Base-by-base conservation (phyloP, 2,888 invertebrate genomes). In the Chloroclystis v-ata region DNA sequence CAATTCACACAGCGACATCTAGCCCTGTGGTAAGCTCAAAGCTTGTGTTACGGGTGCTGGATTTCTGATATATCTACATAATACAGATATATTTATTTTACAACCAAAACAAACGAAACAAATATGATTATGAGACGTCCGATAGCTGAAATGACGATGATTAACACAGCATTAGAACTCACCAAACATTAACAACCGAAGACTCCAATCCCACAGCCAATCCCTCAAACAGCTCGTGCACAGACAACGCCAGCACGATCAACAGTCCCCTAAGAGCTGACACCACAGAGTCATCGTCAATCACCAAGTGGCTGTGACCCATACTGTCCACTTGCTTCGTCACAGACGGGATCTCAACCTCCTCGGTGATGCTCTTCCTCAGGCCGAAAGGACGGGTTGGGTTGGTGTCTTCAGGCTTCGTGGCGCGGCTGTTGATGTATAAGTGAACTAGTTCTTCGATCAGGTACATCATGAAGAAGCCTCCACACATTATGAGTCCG, bases 151-250 rank as follows among this genome's bases (percentile, higher is more conserved):
- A n/a, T n/a, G n/a, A n/a, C n/a, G n/a, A n/a, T n/a, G n/a, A n/a
- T n/a, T n/a, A n/a, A n/a, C n/a, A n/a, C n/a, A n/a, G n/a, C n/a
- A n/a, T n/a, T n/a, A n/a, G n/a, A n/a, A 73, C 82, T 58, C 62
- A 85, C 87, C 87, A 87, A 14, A 87, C 84, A 53, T 79, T 85
- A 26, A 63, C 75, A n/a, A 82, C 83, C 0, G 91, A 91, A 5
- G 89, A 78, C 68, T 95, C 94, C 53, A 95, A 72, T 0, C 95
- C 95, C 1, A 96, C 93, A 7, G 95, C 94, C 30, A 95, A 83
- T 0, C 95, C 96, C 82, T 96, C 96, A 67, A 96, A 95, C 8
- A 95, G 83, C 69, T 96, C 95, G 65, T 96, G 96, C 29, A 96
- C 90, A 0, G 86, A 87, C 41, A 87, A 73, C 0, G 96, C 96